Percentiles rank a stretch among this genome's conserved stretches.
Conservation (phyloP, 2,888 invertebrate genomes). For the Nomada hirtipes region DNA sequence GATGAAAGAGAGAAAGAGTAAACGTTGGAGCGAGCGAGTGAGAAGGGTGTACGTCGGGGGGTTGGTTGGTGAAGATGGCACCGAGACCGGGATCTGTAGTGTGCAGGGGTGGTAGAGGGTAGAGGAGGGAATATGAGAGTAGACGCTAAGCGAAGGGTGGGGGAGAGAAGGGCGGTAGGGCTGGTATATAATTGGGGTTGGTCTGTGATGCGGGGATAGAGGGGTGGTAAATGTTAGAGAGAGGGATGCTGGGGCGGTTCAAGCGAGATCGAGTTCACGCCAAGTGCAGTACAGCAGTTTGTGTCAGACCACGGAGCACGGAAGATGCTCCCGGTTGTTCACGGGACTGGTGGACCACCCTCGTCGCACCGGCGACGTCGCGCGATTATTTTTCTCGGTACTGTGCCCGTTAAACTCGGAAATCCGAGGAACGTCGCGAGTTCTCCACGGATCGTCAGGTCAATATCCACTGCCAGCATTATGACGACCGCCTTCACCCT, state of each 20-base stretch:
- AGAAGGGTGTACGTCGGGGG: constrained; percentile 42
- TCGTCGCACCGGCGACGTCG: constrained; percentile 69
- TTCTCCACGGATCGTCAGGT: constrained; percentile 46
- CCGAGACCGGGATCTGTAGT: constrained; percentile 57
- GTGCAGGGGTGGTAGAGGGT: constrained; percentile 38
- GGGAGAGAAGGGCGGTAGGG: constrained; percentile 40
- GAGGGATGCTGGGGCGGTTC: constrained; percentile 78
- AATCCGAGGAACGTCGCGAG: constrained; percentile 37
- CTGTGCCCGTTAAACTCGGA: constrained; percentile 50
- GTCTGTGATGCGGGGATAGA: constrained; percentile 27
- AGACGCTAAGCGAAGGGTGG: constrained; percentile 13
- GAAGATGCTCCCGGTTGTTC: constrained; percentile 81
- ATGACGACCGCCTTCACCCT: constrained; percentile 65
- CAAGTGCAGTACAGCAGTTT: constrained; percentile 80
- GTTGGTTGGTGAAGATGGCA: constrained; percentile 64
- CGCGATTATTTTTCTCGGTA: constrained; percentile 60
- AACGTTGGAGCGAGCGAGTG: constrained; percentile 29
- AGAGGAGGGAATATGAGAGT: constrained; percentile 33
- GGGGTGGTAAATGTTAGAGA: constrained; percentile 44
- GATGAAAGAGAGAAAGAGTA: constrained; percentile 36
- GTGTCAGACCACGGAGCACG: constrained; percentile 83
- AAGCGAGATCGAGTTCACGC: constrained; percentile 78
- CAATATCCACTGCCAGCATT: constrained; percentile 57
- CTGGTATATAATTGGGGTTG: constrained; percentile 51
- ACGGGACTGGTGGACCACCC: constrained; percentile 75